A percentile compares a stretch with the other conserved stretches of the same genome.
Conservation (phyloP, 2,797 vertebrate genomes). For the Philypnodon macrostomus region DNA sequence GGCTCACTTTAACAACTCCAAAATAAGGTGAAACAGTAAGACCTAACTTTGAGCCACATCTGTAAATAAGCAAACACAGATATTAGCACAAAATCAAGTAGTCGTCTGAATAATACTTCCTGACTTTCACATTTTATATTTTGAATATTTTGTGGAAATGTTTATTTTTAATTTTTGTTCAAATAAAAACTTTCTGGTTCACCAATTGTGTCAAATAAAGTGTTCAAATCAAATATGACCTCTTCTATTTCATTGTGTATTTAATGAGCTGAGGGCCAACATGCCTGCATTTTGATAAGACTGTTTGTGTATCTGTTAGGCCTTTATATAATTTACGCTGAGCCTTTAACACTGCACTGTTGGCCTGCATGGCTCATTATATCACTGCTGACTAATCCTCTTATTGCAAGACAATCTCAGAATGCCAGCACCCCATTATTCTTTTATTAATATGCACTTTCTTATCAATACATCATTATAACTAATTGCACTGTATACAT, state of each 20-base stretch:
- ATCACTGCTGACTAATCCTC: conserved; percentile 51
- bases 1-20: not conserved
- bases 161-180: conserved; percentile 17
- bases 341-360: conserved; percentile 10
- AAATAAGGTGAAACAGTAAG: not conserved
- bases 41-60: conserved; percentile 8
- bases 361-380: conserved; percentile 39
- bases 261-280: too few species aligned
- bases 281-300: not conserved
- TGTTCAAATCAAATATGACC: too few species aligned
- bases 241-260: too few species aligned
- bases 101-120: too few species aligned
- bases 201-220: conserved; percentile 6
- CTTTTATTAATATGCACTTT: conserved; percentile 76
- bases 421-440: conserved; percentile 55
- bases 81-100: not conserved
- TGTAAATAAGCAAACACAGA: conserved; percentile 18
- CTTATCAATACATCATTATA: conserved; percentile 70
- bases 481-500: conserved; percentile 77
- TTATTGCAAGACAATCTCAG: conserved; percentile 46
- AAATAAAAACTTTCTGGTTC: conserved; percentile 37
- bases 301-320: conserved; percentile 6
- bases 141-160: conserved; percentile 13
- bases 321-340: conserved; percentile 2
- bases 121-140: conserved; percentile 7